These are phyloP conservation scores for Lampris megalopsis DNA, from an alignment of 2,113 vertebrate species.

Conservation along the genomic window DNA sequence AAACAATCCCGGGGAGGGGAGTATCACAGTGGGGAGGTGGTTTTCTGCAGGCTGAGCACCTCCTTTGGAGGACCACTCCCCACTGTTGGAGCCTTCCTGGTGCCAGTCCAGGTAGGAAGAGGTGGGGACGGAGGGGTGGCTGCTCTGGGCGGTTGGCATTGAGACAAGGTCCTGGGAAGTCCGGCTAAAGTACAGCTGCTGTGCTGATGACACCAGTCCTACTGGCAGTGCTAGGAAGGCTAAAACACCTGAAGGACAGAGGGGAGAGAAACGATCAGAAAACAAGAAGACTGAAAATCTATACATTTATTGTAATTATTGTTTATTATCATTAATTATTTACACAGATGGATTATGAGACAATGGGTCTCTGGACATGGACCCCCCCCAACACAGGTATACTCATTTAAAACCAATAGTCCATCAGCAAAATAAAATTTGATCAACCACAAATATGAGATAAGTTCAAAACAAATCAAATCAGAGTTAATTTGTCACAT, in stretches of 20 bases:
- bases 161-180: conserved; percentile 82
- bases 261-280: background rate
- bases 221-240: conserved; percentile 91
- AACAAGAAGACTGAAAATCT: background rate
- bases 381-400: too few species aligned
- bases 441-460: too few species aligned
- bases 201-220: conserved; percentile 87
- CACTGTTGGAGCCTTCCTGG: conserved; percentile 73
- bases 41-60: conserved; percentile 33
- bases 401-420: too few species aligned
- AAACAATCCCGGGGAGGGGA: conserved; percentile 35
- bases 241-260: conserved; percentile 87
- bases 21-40: conserved; percentile 25
- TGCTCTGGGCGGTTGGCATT: conserved; percentile 80
- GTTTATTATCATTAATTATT: background rate
- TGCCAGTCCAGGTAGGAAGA: conserved; percentile 46
- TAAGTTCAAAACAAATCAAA: too few species aligned
- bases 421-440: too few species aligned
- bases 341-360: too few species aligned
- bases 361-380: too few species aligned
- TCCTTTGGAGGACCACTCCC: conserved; percentile 55
- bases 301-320: too few species aligned
- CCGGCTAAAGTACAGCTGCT: conserved; percentile 84
- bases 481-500: too few species aligned
- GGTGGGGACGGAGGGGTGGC: conserved; percentile 35